phyloP scores from a whole-genome alignment of 2,113 vertebrate genomes.

The Trematocara variabile region DNA sequence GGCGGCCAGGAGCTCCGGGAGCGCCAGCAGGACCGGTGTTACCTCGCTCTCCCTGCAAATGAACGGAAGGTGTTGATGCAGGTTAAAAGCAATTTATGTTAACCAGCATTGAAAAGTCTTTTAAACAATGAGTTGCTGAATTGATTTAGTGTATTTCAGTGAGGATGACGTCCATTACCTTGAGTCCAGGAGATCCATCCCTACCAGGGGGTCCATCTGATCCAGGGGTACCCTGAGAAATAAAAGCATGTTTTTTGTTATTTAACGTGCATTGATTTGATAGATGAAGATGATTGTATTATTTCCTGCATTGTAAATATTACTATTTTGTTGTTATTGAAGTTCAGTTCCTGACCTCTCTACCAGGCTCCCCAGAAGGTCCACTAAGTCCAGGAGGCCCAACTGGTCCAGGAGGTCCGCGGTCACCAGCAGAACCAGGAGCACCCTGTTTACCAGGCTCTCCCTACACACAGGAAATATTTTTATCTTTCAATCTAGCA shows the following conservation, averaged over 20 bases:
- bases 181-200: slow-evolving; percentile 85
- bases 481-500: not conserved
- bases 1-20: slow-evolving; percentile 86
- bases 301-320: not conserved
- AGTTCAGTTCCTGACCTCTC: slow-evolving; percentile 81
- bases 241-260: not conserved
- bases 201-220: slow-evolving; percentile 92
- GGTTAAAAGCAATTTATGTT: not conserved
- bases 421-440: slow-evolving; percentile 82
- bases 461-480: slow-evolving; percentile 73
- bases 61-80: not conserved
- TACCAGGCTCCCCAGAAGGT: slow-evolving; percentile 87
- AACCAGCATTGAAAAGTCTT: not conserved
- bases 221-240: slow-evolving; percentile 84
- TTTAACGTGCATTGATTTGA: not conserved
- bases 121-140: not conserved
- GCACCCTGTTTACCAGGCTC: slow-evolving; percentile 96
- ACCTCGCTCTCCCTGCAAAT: slow-evolving; percentile 87
- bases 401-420: slow-evolving; percentile 91
- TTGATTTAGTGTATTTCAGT: not conserved
- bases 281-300: not conserved
- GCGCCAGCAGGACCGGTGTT: slow-evolving; percentile 86
- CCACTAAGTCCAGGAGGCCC: slow-evolving; percentile 92
- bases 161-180: slow-evolving; percentile 72
- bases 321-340: not conserved